Base-by-base conservation (phyloP, 2,888 invertebrate genomes). In the Heliconius cydno region DNA sequence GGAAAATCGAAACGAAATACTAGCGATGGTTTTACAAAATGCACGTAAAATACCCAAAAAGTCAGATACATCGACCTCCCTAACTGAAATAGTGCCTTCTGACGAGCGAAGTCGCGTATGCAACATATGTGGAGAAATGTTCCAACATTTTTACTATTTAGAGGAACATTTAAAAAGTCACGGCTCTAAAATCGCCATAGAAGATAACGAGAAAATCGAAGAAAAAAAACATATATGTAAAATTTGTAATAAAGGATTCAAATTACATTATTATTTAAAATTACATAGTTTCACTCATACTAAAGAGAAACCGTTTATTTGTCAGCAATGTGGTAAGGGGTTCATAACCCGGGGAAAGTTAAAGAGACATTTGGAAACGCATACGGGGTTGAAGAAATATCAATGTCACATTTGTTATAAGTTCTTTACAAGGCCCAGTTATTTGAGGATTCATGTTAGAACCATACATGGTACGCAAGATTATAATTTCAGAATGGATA, bases 391-490 rank as follows among this genome's bases (percentile, higher is more conserved):
- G 2, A 94, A 94, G 75, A 94, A 94, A 60, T 93, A 92, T 79
- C 94, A 94, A 76, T 94, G 94, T 82, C 94, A 95, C 70, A 91
- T 95, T 0, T 95, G 94, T n/a, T 93, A 91, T 52, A 95, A 95
- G 76, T 94, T 91, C 81, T 95, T 95, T 83, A 94, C 94, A 0
- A 82, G 94, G 9, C 93, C 94, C 0, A 92, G 92, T 63, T 95
- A 94, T 80, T 77, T 94, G 1, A 84, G 94, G 9, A 94, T 94
- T 0, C 94, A 94, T 65, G 90, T 95, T 0, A 85, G 94, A 74
- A 95, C 94, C 0, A 95, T 95, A 0, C 94, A 95, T 65, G 94
- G 94, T 0, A 91, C 92, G 0, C 94, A 94, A 77, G 92, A 94
- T 68, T 94, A 92, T 75, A 92, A 92, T 78, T 93, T 93, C 60